Evolutionary conservation across 2,113 vertebrate genomes (phyloP), one percentile per base, ranked within the genome.

Genomic region (Marcusenius ussheri): DNA sequence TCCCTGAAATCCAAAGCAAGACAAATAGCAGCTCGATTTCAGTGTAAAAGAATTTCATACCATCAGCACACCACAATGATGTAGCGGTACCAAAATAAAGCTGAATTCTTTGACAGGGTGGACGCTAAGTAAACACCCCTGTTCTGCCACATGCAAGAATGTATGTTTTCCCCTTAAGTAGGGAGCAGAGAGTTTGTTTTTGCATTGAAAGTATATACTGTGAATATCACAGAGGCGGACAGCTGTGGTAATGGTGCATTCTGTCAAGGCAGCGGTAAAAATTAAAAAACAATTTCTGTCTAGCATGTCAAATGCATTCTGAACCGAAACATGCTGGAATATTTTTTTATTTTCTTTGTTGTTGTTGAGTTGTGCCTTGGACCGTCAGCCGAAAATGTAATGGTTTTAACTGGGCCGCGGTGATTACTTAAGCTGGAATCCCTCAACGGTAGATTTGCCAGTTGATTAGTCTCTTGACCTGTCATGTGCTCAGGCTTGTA

Each of bases 361-460:
- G 9, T 39, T 80, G 13, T 19, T 80, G 35, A 80, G 31, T 80
- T 42, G 80, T 83, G 74, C 27, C 70, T 90, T 62, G 70, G 50
- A 53, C 49, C 56, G 90, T 90, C 90, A 88, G 90, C 90, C 47
- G 87, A 90, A 90, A 90, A 88, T 83, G 8, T 88, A 90, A 88
- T 83, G 90, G 74, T 49, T 90, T 88, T 62, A 88, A 88, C 87
- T 90, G 90, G 90, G 87, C 42, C 24, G 27, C 27, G 46, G 88
- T 90, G 87, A 90, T 58, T 88, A 13, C 90, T 88, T 83, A 83
- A 66, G 45, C 70, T 62, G 90, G 87, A 90, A 90, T 84, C 58
- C 56, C 86, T 70, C 87, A 58, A 15, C 17, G 42, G 86, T 83
- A 88, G 49, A 49, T 83, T 45, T 83, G 51, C 35, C 66, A 58